Base-by-base conservation (phyloP, 1,140 invertebrate species). In the Caenorhabditis inopinata region DNA sequence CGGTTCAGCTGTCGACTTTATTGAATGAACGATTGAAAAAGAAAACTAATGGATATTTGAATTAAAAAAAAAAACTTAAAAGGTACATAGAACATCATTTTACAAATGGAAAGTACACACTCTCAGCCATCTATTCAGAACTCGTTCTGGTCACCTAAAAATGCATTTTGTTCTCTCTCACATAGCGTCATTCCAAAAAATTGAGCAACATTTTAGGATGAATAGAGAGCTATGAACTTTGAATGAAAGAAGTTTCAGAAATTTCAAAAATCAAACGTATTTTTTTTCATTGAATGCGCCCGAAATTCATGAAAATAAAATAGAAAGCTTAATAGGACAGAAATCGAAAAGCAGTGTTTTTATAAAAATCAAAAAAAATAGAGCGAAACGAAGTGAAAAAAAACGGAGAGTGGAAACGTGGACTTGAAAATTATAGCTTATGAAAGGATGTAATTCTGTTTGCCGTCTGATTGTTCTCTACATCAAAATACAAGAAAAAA, bases 341-440 rank as follows among this genome's bases (percentile, higher is more conserved):
- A 68, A 68, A 68, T 42, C 58, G 58, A 38, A 68, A 68, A 68
- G 35, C 58, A n/a, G 14, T 68, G 58, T 68, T 29, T 68, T 68
- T 32, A 29, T 68, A 11, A 3, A 68, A 27, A 68, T 9, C 18
- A 68, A 32, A 16, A 16, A 68, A 38, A 18, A 9, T 16, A 38
- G 11, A n/a, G 2, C 3, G 23, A 68, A 68, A 68, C 35, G n/a
- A 16, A 35, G 9, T 68, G 12, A 23, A 51, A 51, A 2, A 51
- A 68, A 58, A 58, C 11, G 27, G 58, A 29, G 35, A 35, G 58
- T 68, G 58, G 58, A 68, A 68, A 68, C 58, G 29, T 68, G 58
- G 58, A 68, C 38, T 68, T 38, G 27, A 68, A 68, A 68, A 68
- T 68, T 68, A 68, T 32, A 68, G 58, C 32, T 12, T 42, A 21